A percentile compares a stretch with the other conserved stretches of the same genome.
phyloP scores from a whole-genome alignment of 2,888 invertebrate genomes.

The Melieria picta region DNA sequence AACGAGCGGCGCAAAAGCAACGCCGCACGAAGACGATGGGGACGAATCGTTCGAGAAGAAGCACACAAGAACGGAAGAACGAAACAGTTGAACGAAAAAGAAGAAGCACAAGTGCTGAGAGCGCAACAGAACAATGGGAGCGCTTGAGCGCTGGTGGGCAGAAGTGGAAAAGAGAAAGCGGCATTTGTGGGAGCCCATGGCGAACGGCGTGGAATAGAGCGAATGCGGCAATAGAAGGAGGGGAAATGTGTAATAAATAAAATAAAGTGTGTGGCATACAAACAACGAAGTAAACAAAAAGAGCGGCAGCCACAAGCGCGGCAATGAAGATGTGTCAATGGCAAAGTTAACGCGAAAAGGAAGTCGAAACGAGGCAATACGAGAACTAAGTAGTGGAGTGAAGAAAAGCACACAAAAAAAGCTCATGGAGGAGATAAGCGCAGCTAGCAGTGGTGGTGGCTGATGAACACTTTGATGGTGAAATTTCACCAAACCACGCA shows the following conservation, averaged over 20 bases:
- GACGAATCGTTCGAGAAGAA: not conserved
- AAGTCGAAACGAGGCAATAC: too few relatives aligned
- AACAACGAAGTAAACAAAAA: too few relatives aligned
- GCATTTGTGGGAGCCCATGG: not conserved
- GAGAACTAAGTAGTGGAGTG: too few relatives aligned
- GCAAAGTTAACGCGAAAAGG: too few relatives aligned
- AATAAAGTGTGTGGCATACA: too few relatives aligned
- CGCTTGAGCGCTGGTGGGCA: not conserved
- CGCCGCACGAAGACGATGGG: not conserved
- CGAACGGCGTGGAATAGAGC: not conserved
- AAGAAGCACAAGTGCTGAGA: slow-evolving; percentile 1
- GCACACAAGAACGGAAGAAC: slow-evolving; percentile 14
- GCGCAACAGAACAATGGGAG: not conserved
- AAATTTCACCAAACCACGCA: too few relatives aligned
- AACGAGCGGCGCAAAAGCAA: not conserved
- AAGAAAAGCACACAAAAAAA: too few relatives aligned
- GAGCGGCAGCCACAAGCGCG: too few relatives aligned
- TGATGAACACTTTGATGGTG: too few relatives aligned
- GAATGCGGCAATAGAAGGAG: not conserved
- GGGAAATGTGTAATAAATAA: not conserved
- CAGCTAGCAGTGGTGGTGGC: too few relatives aligned
- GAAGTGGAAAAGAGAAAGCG: not conserved
- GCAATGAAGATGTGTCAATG: too few relatives aligned
- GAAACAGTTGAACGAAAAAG: not conserved
- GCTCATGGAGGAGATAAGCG: too few relatives aligned